These are phyloP conservation scores for Phenganax stokvisi DNA, from an alignment of 92 coral and sea anemone genomes.

Conservation along the genomic window DNA sequence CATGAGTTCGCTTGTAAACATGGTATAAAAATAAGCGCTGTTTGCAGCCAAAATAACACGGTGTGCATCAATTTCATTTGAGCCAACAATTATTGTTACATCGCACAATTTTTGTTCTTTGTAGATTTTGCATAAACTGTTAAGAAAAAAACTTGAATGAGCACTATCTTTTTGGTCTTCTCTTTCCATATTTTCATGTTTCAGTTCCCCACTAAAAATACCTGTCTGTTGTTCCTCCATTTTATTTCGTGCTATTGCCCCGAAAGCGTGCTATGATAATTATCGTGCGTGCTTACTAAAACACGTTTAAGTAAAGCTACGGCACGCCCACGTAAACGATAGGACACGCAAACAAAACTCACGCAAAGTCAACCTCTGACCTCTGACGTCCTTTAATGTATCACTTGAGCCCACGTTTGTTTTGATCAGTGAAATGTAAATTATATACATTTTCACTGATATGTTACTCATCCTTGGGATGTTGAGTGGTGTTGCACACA, in stretches of 20 bases:
- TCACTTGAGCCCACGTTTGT: too few relatives aligned
- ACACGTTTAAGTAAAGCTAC: neutral
- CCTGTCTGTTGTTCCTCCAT: slow-evolving; percentile 45
- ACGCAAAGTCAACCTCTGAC: neutral
- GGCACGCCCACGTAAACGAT: slow-evolving; percentile 15
- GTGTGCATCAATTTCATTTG: slow-evolving; percentile 71
- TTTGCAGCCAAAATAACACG: slow-evolving; percentile 89
- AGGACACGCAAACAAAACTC: slow-evolving; percentile 4
- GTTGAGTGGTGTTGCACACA: too few relatives aligned
- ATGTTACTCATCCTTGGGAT: too few relatives aligned
- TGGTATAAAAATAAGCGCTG: slow-evolving; percentile 83
- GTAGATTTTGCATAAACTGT: slow-evolving; percentile 64
- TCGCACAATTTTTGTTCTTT: slow-evolving; percentile 77
- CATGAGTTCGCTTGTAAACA: slow-evolving; percentile 89
- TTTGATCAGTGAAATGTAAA: too few relatives aligned
- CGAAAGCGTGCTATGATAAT: too few relatives aligned
- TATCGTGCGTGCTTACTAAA: neutral
- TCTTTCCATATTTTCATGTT: slow-evolving; percentile 41
- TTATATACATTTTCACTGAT: neutral
- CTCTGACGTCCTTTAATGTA: too few relatives aligned
- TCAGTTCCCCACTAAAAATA: slow-evolving; percentile 39
- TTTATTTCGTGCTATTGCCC: slow-evolving; percentile 23
- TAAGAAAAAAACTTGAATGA: slow-evolving; percentile 79
- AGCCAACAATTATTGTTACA: slow-evolving; percentile 73
- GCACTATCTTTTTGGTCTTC: slow-evolving; percentile 76